Conservation (phyloP, 2,888 invertebrate genomes). For the Plebejus argus region DNA sequence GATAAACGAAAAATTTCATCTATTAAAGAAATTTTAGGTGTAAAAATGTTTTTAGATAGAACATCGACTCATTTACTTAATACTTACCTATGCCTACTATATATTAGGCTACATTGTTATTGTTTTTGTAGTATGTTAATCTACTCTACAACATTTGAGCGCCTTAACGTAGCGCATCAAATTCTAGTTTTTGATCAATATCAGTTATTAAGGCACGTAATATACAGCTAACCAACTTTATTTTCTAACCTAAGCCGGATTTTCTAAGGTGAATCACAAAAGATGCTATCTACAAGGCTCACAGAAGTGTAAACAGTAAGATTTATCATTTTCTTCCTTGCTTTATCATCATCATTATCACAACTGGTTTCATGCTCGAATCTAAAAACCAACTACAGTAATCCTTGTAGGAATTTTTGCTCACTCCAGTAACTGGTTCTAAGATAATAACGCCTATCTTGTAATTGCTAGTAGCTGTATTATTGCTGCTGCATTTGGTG, state of each 20-base stretch:
- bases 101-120: too few relatives aligned
- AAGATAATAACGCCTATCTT: neutral
- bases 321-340: slow-evolving; percentile 2
- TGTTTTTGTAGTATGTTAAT: too few relatives aligned
- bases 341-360: slow-evolving; percentile 15
- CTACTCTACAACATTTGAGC: too few relatives aligned
- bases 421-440: neutral
- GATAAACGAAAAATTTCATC: too few relatives aligned
- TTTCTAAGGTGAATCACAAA: neutral
- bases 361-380: neutral
- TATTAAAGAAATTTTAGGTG: too few relatives aligned
- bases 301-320: slow-evolving; percentile 13
- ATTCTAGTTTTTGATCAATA: neutral
- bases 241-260: neutral
- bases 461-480: neutral
- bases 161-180: neutral
- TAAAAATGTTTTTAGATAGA: too few relatives aligned
- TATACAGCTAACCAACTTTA: neutral
- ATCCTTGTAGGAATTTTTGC: slow-evolving; percentile 5
- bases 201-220: neutral
- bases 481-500: neutral
- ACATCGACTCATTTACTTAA: too few relatives aligned
- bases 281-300: slow-evolving; percentile 9
- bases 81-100: too few relatives aligned
- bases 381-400: slow-evolving; percentile 12